phyloP scores from a whole-genome alignment of 2,797 vertebrate species.

The Vireo griseus region DNA sequence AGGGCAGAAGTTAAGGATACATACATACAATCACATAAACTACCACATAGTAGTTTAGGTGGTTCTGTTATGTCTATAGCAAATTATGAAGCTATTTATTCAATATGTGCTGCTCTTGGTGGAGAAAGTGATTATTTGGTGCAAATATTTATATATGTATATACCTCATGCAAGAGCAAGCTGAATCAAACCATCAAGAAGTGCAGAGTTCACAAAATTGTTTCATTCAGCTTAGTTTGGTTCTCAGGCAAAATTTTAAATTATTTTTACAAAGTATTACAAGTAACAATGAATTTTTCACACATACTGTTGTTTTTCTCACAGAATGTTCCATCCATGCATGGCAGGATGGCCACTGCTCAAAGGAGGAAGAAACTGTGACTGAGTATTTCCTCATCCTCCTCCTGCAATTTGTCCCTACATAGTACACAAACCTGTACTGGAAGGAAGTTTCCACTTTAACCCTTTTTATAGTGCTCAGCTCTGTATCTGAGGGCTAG shows the following conservation, averaged over 20 bases:
- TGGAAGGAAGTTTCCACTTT: background rate
- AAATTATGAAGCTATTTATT: background rate
- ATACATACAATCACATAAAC: background rate
- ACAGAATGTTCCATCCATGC: background rate
- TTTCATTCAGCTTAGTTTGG: background rate
- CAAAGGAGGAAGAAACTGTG: background rate
- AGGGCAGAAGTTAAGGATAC: background rate
- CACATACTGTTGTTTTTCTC: background rate
- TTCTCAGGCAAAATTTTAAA: background rate
- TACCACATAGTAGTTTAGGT: background rate
- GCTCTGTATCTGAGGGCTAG: background rate
- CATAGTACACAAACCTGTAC: fast-evolving
- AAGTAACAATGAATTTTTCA: background rate
- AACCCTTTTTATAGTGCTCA: background rate
- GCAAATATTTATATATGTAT: background rate
- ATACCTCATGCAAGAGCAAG: background rate
- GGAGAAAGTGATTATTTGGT: background rate
- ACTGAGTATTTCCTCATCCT: background rate
- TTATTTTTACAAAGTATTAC: background rate
- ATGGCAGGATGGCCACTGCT: background rate
- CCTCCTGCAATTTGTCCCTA: background rate
- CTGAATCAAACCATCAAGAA: background rate
- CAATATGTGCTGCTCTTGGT: background rate
- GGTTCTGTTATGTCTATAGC: background rate
- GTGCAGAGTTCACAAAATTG: background rate